Percentiles rank a stretch among this genome's conserved stretches.
These are phyloP conservation scores for Gymnoscelis rufifasciata DNA, from an alignment of 2,888 invertebrate species.

Conservation along the genomic window DNA sequence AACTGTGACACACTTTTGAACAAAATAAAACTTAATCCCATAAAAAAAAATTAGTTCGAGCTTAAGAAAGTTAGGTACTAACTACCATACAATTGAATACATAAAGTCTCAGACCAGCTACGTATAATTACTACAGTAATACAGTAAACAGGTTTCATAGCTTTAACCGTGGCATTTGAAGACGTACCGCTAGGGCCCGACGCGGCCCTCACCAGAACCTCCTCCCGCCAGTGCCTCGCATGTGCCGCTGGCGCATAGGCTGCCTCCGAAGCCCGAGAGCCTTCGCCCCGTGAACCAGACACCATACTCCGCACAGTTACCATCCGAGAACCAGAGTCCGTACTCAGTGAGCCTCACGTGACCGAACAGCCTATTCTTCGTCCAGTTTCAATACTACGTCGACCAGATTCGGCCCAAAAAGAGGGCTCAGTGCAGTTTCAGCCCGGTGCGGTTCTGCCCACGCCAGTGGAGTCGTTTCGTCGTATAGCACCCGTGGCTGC, in stretches of 20 bases:
- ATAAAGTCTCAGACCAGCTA: too few species aligned
- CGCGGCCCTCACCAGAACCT: slow-evolving; percentile 43
- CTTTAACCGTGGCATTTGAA: slow-evolving; percentile 57
- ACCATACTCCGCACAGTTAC: too few species aligned
- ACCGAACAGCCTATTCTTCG: too few species aligned
- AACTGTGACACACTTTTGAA: too few species aligned
- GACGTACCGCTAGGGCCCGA: slow-evolving; percentile 52
- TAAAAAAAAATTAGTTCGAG: too few species aligned
- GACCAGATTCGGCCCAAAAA: background rate
- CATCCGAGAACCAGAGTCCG: too few species aligned
- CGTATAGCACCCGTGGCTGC: slow-evolving; percentile 15
- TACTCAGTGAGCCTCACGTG: too few species aligned
- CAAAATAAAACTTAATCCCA: too few species aligned
- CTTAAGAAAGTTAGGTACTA: too few species aligned
- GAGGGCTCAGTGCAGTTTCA: background rate
- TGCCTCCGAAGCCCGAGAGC: slow-evolving; percentile 47
- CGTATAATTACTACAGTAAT: too few species aligned
- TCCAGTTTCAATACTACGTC: background rate
- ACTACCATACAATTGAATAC: too few species aligned
- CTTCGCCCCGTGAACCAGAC: background rate
- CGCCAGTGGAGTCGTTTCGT: background rate
- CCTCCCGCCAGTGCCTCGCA: slow-evolving; percentile 55
- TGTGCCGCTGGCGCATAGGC: slow-evolving; percentile 47
- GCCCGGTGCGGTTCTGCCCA: background rate
- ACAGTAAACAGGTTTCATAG: too few species aligned